Conservation (phyloP, 2,888 invertebrate genomes). For the Embidobia sp. region DNA sequence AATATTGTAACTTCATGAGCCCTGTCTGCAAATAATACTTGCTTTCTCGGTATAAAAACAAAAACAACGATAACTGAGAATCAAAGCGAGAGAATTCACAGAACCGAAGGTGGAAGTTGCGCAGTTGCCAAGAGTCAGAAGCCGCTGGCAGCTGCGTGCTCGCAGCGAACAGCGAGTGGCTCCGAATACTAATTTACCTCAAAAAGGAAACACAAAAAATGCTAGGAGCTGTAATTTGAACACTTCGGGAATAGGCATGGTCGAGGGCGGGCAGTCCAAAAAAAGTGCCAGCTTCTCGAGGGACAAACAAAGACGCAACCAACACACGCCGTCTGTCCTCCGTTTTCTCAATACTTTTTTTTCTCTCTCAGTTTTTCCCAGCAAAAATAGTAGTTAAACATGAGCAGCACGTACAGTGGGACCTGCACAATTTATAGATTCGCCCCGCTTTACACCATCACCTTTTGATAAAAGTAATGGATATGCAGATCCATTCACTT, state of each 20-base stretch:
- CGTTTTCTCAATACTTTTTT: no score
- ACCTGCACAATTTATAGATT: no score
- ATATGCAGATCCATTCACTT: no score
- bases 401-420: no score
- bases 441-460: no score
- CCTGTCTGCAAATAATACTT: conserved; percentile 51
- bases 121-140: conserved; percentile 62
- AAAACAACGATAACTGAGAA: conserved; percentile 53
- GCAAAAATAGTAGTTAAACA: no score
- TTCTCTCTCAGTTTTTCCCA: no score
- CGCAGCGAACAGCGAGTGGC: conserved; percentile 42
- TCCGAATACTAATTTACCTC: conserved; percentile 51
- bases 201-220: conserved; percentile 36
- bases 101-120: conserved; percentile 61
- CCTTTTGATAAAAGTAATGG: no score
- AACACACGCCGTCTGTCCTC: no score
- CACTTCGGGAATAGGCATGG: conserved; percentile 30
- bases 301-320: no score
- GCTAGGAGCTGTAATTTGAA: conserved; percentile 41
- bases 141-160: conserved; percentile 55
- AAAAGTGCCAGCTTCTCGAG: no score
- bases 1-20: conserved; percentile 26
- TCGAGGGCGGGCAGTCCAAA: conserved; percentile 22
- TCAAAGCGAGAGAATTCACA: conserved; percentile 59
- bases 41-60: conserved; percentile 44